Evolutionary conservation across 2,113 vertebrate genomes (phyloP).

Genomic region (Pygoscelis antarcticus): DNA sequence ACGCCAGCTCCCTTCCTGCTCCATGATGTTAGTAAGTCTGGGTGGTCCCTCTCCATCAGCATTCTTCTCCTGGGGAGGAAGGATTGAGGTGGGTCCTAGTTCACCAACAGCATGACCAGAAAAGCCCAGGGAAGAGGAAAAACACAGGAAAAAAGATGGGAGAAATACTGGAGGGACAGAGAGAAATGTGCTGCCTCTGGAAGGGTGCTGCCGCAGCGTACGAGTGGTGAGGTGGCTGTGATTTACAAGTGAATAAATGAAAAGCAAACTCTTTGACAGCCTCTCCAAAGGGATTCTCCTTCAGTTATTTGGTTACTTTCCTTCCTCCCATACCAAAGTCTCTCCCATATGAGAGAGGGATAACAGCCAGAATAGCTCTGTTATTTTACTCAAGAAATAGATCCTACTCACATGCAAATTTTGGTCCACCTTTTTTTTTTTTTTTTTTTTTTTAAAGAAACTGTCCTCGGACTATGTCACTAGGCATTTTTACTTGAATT

Average conservation of each 20-base stretch:
- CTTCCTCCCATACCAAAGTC: too few relatives aligned
- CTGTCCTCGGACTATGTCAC: too few relatives aligned
- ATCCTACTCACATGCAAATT: not conserved
- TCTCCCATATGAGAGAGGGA: not conserved
- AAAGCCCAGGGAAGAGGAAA: not conserved
- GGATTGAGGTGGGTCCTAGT: not conserved
- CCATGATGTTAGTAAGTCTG: too few relatives aligned
- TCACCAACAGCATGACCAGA: not conserved
- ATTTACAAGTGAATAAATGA: not conserved
- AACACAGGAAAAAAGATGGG: not conserved
- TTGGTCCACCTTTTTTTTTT: not conserved
- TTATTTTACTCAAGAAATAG: not conserved
- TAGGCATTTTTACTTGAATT: not conserved
- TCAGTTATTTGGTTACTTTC: not conserved
- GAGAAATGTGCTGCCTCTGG: not conserved
- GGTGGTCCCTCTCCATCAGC: not conserved
- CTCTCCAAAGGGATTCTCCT: not conserved
- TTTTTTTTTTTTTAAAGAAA: not conserved
- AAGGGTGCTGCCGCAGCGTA: not conserved
- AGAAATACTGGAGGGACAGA: not conserved
- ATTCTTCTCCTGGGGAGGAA: not conserved
- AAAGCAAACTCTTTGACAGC: not conserved
- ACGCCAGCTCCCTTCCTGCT: not conserved
- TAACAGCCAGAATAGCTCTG: not conserved
- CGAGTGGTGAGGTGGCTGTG: not conserved